Percentiles rank a stretch among this genome's conserved stretches.
Evolutionary conservation across 2,797 vertebrate genomes (phyloP).

Genomic region (Macropus fuliginosus): DNA sequence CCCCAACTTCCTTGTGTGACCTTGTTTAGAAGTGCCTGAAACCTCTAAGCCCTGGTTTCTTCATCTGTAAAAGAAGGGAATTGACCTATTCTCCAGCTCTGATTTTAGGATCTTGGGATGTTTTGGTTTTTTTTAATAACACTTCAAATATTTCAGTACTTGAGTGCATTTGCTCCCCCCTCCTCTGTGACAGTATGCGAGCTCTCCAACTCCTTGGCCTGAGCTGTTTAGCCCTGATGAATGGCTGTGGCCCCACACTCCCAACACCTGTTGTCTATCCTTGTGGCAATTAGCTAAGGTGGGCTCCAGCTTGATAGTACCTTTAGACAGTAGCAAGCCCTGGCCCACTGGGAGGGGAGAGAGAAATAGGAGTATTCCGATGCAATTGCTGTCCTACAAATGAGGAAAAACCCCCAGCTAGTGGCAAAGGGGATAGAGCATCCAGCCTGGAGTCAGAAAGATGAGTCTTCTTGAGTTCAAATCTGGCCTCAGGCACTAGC

Average conservation of each 20-base stretch:
- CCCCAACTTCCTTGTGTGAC: not conserved
- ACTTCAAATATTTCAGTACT: not conserved
- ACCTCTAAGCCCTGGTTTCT: not conserved
- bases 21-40: not conserved
- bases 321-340: not conserved
- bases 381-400: not conserved
- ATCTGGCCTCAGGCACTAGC: too few species aligned
- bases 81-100: not conserved
- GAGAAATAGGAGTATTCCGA: not conserved
- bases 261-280: not conserved
- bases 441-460: too few species aligned
- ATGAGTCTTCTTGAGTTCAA: too few species aligned
- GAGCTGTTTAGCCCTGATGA: not conserved
- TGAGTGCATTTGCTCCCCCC: not conserved
- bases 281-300: not conserved
- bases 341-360: not conserved
- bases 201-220: not conserved
- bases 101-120: not conserved
- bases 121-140: not conserved
- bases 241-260: not conserved
- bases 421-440: too few species aligned
- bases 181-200: not conserved
- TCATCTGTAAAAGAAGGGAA: not conserved
- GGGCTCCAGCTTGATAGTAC: not conserved
- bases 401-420: not conserved